Percentiles rank a stretch among this genome's conserved stretches.
Evolutionary conservation across 2,888 invertebrate genomes (phyloP).

Genomic region (Nephrotoma appendiculata): DNA sequence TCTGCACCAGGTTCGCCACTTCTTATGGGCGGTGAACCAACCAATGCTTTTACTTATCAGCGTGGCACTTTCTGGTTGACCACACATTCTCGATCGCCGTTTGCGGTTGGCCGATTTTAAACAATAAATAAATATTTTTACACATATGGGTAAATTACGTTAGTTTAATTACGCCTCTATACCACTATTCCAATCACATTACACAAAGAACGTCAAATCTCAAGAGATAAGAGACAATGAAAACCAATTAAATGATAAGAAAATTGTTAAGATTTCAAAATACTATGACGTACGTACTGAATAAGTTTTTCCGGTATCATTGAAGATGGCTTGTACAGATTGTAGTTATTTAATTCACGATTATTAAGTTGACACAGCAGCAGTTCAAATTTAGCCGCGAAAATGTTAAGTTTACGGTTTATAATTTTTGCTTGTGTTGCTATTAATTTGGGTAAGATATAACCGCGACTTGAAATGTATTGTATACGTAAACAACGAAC

Average conservation of each 20-base stretch:
- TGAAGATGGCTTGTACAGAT: neutral
- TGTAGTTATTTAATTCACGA: neutral
- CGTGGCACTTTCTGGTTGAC: neutral
- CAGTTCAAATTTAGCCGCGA: neutral
- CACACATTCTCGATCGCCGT: neutral
- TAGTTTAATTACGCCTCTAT: neutral
- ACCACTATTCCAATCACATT: neutral
- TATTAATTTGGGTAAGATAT: neutral
- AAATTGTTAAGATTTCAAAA: neutral
- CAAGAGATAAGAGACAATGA: too few relatives aligned
- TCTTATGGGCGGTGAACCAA: slow-evolving; percentile 6
- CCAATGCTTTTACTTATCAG: neutral
- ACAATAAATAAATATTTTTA: neutral
- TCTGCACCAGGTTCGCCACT: neutral
- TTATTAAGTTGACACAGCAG: neutral
- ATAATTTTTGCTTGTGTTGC: neutral
- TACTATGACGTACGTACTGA: neutral
- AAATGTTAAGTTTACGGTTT: neutral
- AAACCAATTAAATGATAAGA: neutral
- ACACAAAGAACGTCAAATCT: too few relatives aligned
- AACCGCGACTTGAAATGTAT: neutral
- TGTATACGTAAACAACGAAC: neutral
- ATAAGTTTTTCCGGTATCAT: neutral
- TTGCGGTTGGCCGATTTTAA: neutral
- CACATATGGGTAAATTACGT: neutral